These are phyloP conservation scores for Sorex fumeus DNA, from an alignment of 2,113 vertebrate species.

Conservation along the genomic window DNA sequence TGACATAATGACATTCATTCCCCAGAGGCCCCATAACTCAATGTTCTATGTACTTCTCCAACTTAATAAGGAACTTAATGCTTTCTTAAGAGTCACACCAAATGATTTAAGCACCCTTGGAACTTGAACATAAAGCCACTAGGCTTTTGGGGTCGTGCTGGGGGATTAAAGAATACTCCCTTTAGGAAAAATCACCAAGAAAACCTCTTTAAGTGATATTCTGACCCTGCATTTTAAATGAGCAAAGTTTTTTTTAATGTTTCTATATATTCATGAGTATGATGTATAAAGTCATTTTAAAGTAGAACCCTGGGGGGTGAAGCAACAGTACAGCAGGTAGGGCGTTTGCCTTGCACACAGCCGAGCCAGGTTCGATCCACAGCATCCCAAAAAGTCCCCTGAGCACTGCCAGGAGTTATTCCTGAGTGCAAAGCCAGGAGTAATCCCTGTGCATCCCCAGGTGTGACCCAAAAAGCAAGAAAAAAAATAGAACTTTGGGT, in stretches of 20 bases:
- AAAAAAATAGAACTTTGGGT: no score
- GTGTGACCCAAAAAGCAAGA: no score
- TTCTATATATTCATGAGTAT: background rate
- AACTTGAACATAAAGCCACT: background rate
- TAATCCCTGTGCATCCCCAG: no score
- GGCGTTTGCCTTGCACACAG: no score
- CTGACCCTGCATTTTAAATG: background rate
- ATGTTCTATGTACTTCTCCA: background rate
- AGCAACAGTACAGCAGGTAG: no score
- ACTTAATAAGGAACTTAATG: background rate
- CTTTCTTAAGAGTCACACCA: conserved; percentile 4
- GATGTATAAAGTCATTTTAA: conserved; percentile 6
- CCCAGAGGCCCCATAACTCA: background rate
- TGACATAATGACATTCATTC: conserved; percentile 28
- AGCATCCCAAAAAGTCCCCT: no score
- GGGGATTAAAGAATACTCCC: background rate
- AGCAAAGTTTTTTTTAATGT: background rate
- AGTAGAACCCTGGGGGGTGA: background rate
- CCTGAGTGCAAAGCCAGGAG: no score
- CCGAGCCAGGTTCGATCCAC: no score
- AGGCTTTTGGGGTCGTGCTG: background rate
- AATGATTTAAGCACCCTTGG: background rate
- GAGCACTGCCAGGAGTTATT: no score
- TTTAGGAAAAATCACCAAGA: background rate
- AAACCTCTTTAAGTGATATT: background rate